phyloP scores from a whole-genome alignment of 2,888 invertebrate genomes.

The Morpho achilles region DNA sequence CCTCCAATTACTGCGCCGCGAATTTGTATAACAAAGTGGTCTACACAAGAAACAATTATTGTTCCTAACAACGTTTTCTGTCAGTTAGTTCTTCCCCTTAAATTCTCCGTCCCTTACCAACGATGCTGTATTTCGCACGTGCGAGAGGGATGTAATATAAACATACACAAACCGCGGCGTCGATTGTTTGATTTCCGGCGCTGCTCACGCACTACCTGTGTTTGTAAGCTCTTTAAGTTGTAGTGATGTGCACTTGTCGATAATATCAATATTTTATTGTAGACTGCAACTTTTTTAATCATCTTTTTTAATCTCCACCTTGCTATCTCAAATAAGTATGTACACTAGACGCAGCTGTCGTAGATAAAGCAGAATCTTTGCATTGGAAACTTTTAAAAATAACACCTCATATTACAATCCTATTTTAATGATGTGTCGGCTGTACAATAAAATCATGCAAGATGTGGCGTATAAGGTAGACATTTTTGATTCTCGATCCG shows the following conservation, averaged over 20 bases:
- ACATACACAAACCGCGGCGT: slow-evolving; percentile 34
- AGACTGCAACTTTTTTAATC: too few relatives aligned
- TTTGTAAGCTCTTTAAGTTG: slow-evolving; percentile 40
- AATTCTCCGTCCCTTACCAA: slow-evolving; percentile 7
- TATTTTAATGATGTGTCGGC: too few relatives aligned
- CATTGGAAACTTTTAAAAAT: too few relatives aligned
- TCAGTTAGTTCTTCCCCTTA: slow-evolving; percentile 15
- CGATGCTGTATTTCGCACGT: not conserved
- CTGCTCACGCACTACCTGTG: slow-evolving; percentile 36
- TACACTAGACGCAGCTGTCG: too few relatives aligned
- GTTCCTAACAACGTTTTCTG: slow-evolving; percentile 20
- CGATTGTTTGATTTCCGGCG: slow-evolving; percentile 58
- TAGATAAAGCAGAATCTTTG: too few relatives aligned
- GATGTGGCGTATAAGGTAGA: too few relatives aligned
- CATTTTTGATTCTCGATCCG: too few relatives aligned
- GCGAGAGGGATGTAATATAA: slow-evolving; percentile 29
- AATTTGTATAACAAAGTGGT: slow-evolving; percentile 25
- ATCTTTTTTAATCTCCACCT: too few relatives aligned
- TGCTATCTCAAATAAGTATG: too few relatives aligned
- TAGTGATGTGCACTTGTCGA: not conserved
- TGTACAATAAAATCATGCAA: too few relatives aligned
- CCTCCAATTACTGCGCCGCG: slow-evolving; percentile 13
- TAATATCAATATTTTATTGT: not conserved
- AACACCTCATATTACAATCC: too few relatives aligned
- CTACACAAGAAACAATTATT: slow-evolving; percentile 28